A percentile compares a stretch with the other conserved stretches of the same genome.
Conservation (phyloP, 2,113 vertebrate species). For the Ceratotherium simum region DNA sequence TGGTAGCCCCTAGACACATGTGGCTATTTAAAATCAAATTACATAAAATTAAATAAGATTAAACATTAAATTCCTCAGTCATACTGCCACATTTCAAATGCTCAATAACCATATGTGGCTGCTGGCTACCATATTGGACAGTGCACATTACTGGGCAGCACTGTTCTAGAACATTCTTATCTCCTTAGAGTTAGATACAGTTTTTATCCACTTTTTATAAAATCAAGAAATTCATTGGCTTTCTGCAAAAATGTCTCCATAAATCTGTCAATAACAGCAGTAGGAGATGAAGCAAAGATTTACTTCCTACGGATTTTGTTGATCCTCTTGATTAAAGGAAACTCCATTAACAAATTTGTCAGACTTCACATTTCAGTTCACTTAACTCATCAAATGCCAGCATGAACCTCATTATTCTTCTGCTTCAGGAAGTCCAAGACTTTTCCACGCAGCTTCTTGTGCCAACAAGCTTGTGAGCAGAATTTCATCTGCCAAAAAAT, state of each 20-base stretch:
- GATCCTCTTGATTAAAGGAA: constrained; percentile 82
- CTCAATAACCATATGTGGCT: neutral
- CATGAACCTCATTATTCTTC: constrained; percentile 59
- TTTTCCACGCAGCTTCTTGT: constrained; percentile 28
- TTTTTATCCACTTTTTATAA: constrained; percentile 58
- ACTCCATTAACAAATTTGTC: constrained; percentile 77
- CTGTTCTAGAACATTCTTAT: constrained; percentile 40
- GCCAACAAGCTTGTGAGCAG: constrained; percentile 1
- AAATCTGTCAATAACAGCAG: constrained; percentile 81
- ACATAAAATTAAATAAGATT: constrained; percentile 57
- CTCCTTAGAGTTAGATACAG: neutral
- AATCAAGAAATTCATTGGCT: constrained; percentile 43
- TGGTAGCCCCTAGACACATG: neutral
- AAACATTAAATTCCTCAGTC: constrained; percentile 9
- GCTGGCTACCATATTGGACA: constrained; percentile 12
- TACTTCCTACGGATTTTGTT: constrained; percentile 82
- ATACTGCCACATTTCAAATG: constrained; percentile 23
- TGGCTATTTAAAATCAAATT: constrained; percentile 43
- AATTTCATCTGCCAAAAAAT: constrained; percentile 47
- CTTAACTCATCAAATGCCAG: constrained; percentile 74
- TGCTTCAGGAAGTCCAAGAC: constrained; percentile 51
- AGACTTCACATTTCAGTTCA: constrained; percentile 67
- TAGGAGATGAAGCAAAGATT: constrained; percentile 79
- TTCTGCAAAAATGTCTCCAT: constrained; percentile 61
- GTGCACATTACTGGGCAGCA: neutral